Evolutionary conservation across 2,113 vertebrate species (phyloP).

Genomic region (Riparia riparia): DNA sequence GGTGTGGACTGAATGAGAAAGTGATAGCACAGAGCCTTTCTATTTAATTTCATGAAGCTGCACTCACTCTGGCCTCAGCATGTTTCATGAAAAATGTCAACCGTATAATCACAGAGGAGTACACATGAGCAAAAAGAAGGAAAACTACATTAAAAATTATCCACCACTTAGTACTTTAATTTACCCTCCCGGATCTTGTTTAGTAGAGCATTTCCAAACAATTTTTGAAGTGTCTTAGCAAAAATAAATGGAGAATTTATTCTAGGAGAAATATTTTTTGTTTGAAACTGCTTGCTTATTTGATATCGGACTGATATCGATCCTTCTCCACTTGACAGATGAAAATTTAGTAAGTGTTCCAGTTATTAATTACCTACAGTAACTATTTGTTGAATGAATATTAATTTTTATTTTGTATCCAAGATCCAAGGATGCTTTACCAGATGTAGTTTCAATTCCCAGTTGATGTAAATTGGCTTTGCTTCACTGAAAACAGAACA

Average conservation of each 20-base stretch:
- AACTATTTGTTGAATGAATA: background rate
- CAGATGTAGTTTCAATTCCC: constrained; percentile 24
- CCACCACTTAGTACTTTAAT: background rate
- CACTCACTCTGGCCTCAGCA: background rate
- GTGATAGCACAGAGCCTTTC: background rate
- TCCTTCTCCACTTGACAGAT: background rate
- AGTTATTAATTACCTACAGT: constrained; percentile 13
- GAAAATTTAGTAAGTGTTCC: constrained; percentile 11
- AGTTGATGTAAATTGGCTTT: constrained; percentile 40
- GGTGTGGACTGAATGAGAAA: constrained; percentile 2
- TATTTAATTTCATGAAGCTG: background rate
- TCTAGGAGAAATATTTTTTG: background rate
- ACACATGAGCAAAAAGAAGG: background rate
- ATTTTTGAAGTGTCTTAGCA: background rate
- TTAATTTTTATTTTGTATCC: constrained; percentile 21
- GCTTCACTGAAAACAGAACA: constrained; percentile 10
- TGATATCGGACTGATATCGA: background rate
- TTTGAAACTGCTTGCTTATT: background rate
- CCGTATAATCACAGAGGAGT: background rate
- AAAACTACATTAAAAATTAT: background rate
- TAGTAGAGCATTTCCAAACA: background rate
- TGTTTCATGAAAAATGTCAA: background rate
- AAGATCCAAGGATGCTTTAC: constrained; percentile 3
- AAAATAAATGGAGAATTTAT: background rate
- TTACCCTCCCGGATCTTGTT: background rate